These are phyloP conservation scores for Marronus borbonicus DNA, from an alignment of 2,888 invertebrate species.

Conservation along the genomic window DNA sequence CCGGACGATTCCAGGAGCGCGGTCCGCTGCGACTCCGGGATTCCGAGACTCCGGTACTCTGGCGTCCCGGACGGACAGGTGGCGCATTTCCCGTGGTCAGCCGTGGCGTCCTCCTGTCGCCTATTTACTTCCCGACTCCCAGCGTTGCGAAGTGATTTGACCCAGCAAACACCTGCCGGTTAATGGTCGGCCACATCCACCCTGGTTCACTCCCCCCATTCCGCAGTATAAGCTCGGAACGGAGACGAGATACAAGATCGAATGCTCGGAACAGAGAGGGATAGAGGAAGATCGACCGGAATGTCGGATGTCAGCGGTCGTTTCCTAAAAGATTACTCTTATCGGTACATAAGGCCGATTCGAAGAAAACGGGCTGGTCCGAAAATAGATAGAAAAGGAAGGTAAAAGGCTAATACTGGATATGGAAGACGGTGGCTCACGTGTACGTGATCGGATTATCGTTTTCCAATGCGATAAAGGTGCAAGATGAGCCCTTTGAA, in stretches of 20 bases:
- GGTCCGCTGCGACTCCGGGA: slow-evolving; percentile 50
- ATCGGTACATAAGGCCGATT: slow-evolving; percentile 19
- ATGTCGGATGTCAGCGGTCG: slow-evolving; percentile 11
- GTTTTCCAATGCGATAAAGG: no score
- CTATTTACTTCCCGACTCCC: slow-evolving; percentile 66
- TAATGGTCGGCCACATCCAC: slow-evolving; percentile 57
- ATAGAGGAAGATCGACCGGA: not conserved
- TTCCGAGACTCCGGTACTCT: not conserved
- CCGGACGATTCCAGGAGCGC: slow-evolving; percentile 55
- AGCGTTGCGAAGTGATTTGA: slow-evolving; percentile 64
- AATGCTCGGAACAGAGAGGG: not conserved
- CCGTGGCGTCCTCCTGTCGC: slow-evolving; percentile 54
- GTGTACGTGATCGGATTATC: slow-evolving; percentile 4
- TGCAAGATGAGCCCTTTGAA: no score
- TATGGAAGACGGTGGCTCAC: not conserved
- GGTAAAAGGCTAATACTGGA: not conserved
- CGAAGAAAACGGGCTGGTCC: not conserved
- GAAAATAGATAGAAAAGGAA: no score
- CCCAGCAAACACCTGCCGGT: slow-evolving; percentile 66
- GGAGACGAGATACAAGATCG: not conserved
- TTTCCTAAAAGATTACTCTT: slow-evolving; percentile 27
- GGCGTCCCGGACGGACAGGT: slow-evolving; percentile 60
- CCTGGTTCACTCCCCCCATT: not conserved
- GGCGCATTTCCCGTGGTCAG: slow-evolving; percentile 65
- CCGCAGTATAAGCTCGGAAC: not conserved